These are phyloP conservation scores for Oreochromis niloticus DNA, from an alignment of 2,113 vertebrate genomes.

Conservation along the genomic window DNA sequence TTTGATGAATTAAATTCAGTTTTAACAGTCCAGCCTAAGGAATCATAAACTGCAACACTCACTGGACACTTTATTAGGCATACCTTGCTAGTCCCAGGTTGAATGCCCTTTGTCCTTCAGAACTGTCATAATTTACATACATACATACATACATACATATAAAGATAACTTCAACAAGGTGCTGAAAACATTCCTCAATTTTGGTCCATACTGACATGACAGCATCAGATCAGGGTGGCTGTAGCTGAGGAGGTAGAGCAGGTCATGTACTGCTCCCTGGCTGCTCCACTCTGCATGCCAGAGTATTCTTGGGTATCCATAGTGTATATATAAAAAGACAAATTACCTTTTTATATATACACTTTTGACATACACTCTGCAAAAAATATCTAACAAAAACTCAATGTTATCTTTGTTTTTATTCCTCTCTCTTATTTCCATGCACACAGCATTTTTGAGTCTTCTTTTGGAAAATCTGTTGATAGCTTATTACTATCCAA, in stretches of 20 bases:
- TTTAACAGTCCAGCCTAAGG: not conserved
- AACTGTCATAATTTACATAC: not conserved
- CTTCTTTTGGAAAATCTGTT: not conserved
- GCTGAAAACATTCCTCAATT: not conserved
- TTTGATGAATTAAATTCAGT: not conserved
- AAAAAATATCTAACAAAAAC: not conserved
- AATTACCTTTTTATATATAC: not conserved
- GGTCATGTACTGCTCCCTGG: not conserved
- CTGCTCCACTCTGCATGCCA: not conserved
- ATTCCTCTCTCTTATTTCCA: slow-evolving; percentile 21
- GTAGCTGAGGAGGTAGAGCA: not conserved
- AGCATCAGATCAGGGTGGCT: not conserved
- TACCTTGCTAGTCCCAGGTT: not conserved
- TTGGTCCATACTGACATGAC: not conserved
- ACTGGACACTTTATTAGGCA: not conserved
- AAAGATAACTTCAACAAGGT: not conserved
- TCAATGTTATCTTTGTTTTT: not conserved
- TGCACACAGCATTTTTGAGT: not conserved
- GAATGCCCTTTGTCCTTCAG: not conserved
- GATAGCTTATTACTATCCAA: not conserved
- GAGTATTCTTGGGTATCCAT: not conserved
- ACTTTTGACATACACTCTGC: not conserved
- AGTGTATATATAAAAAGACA: not conserved
- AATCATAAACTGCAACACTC: not conserved
- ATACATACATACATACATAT: not conserved